Percentiles rank a stretch among this genome's conserved stretches.
These are phyloP conservation scores for Deilephila elpenor DNA, from an alignment of 2,888 invertebrate species.

Conservation along the genomic window DNA sequence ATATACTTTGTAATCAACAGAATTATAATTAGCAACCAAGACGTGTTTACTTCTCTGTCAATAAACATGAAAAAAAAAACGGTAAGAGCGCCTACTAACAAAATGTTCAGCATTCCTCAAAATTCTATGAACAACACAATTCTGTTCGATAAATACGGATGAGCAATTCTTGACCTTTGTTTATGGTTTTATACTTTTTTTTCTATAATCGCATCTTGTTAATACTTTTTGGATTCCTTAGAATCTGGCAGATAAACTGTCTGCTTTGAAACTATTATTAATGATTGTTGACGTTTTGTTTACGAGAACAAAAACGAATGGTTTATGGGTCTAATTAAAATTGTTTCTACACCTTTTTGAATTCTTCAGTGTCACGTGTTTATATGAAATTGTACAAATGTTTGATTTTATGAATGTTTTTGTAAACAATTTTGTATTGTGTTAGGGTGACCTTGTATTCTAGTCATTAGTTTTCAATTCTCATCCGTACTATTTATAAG, in stretches of 20 bases:
- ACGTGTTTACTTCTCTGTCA: neutral
- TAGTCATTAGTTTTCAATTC: neutral
- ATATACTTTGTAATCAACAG: neutral
- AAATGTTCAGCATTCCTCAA: neutral
- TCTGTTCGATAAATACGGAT: slow-evolving; percentile 10
- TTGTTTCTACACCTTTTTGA: slow-evolving; percentile 9
- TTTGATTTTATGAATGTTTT: slow-evolving; percentile 9
- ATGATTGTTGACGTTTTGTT: slow-evolving; percentile 52
- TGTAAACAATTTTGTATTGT: neutral
- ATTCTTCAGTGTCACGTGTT: slow-evolving; percentile 22
- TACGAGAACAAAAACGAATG: slow-evolving; percentile 50
- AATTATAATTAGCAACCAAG: neutral
- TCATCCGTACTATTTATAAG: neutral
- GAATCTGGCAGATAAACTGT: slow-evolving; percentile 42
- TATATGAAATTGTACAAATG: slow-evolving; percentile 12
- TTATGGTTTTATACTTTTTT: slow-evolving; percentile 1
- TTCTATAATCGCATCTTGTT: neutral
- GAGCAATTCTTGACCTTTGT: slow-evolving; percentile 18
- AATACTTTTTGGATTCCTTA: slow-evolving; percentile 31
- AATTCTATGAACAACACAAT: neutral
- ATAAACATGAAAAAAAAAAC: neutral
- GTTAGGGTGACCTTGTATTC: neutral
- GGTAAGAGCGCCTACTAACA: neutral
- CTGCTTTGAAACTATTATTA: slow-evolving; percentile 54
- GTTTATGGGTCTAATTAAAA: slow-evolving; percentile 47